A percentile compares a stretch with the other conserved stretches of the same genome.
Evolutionary conservation across 2,797 vertebrate genomes (phyloP).

Genomic region (Gymnodraco acuticeps): DNA sequence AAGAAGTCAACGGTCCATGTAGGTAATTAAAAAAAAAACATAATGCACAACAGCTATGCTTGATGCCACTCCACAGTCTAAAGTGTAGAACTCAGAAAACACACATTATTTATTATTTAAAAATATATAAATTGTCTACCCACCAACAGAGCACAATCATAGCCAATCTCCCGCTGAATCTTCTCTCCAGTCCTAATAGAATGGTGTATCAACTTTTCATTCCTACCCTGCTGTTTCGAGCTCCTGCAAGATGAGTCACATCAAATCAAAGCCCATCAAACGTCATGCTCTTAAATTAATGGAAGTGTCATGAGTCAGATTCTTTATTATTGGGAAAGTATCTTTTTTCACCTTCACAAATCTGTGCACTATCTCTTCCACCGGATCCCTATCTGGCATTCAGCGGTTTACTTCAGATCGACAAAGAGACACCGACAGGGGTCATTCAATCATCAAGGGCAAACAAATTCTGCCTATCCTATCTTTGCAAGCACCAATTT

Average conservation of each 20-base stretch:
- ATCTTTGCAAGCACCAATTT: conserved; percentile 30
- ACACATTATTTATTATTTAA: conserved; percentile 38
- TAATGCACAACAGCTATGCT: background rate
- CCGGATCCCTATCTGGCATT: conserved; percentile 26
- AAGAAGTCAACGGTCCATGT: conserved; percentile 34
- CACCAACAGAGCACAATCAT: conserved; percentile 39
- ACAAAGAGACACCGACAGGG: conserved; percentile 32
- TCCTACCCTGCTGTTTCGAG: conserved; percentile 50
- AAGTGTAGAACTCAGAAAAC: conserved; percentile 8
- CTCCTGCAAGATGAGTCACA: conserved; percentile 69
- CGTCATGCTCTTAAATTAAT: conserved; percentile 67
- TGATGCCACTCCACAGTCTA: background rate
- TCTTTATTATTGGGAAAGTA: conserved; percentile 68
- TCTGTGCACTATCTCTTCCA: conserved; percentile 15
- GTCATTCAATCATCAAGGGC: conserved; percentile 65
- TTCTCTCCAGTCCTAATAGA: conserved; percentile 37
- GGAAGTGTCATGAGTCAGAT: conserved; percentile 66
- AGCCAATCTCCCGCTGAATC: conserved; percentile 51
- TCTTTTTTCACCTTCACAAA: conserved; percentile 53
- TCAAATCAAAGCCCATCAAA: conserved; percentile 67
- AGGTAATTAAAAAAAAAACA: conserved; percentile 32
- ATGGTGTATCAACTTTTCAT: conserved; percentile 55
- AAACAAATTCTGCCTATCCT: conserved; percentile 32
- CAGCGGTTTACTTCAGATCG: conserved; percentile 52
- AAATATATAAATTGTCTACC: conserved; percentile 38